Conservation (phyloP, 1,140 invertebrate genomes). For the Tribolium madens region DNA sequence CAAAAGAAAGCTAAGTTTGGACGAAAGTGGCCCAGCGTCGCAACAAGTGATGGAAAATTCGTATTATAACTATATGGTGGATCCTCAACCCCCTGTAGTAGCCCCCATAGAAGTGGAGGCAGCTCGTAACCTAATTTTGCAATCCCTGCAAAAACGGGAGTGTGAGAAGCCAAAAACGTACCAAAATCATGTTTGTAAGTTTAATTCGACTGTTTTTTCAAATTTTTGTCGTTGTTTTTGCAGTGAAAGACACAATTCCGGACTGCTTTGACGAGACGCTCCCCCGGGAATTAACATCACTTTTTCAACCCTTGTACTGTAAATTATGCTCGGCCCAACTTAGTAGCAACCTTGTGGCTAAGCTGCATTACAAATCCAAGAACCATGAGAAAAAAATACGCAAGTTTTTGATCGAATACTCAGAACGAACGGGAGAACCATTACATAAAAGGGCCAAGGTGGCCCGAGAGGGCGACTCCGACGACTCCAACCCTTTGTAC, state of each 20-base stretch:
- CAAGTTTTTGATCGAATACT: conserved; percentile 63
- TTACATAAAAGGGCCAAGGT: conserved; percentile 57
- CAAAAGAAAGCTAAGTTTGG: conserved; percentile 6
- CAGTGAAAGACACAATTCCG: conserved; percentile 46
- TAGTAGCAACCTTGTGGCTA: conserved; percentile 64
- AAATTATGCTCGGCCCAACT: conserved; percentile 65
- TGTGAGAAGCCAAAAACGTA: conserved; percentile 53
- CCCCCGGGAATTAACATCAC: conserved; percentile 64
- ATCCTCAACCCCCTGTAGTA: conserved; percentile 21
- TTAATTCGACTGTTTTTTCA: neutral
- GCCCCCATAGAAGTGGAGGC: conserved; percentile 2
- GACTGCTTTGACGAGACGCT: conserved; percentile 56
- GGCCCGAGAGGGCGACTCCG: conserved; percentile 31
- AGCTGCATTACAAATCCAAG: conserved; percentile 67
- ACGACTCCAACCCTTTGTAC: conserved; percentile 60
- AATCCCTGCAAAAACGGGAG: conserved; percentile 48
- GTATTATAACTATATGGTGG: conserved; percentile 31
- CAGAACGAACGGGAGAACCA: conserved; percentile 59
- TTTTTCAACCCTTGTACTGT: conserved; percentile 66
- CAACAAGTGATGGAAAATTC: conserved; percentile 32
- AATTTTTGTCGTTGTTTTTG: neutral
- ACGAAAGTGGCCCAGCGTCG: neutral
- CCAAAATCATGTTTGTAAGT: conserved; percentile 53
- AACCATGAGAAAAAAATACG: conserved; percentile 67
- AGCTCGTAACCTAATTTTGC: conserved; percentile 41